These are phyloP conservation scores for Sorex maritimensis DNA, from an alignment of 2,797 vertebrate genomes.

Conservation along the genomic window DNA sequence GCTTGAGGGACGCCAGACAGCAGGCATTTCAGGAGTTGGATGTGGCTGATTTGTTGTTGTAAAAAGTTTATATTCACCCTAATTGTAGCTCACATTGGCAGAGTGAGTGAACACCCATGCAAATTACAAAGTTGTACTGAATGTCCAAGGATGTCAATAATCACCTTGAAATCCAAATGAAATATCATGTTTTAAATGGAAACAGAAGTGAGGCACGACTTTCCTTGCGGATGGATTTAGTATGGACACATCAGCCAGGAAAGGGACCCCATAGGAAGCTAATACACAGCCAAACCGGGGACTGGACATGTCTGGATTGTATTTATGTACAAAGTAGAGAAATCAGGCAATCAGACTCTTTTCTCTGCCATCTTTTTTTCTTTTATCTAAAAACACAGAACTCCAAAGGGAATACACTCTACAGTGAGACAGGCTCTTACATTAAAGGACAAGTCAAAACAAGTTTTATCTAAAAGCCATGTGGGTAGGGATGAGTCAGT, in stretches of 20 bases:
- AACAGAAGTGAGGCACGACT: slow-evolving; percentile 55
- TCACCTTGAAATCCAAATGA: slow-evolving; percentile 77
- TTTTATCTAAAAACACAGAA: slow-evolving; percentile 37
- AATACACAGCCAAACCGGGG: slow-evolving; percentile 17
- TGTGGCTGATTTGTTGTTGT: background rate
- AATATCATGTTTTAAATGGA: slow-evolving; percentile 43
- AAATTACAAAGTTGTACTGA: slow-evolving; percentile 49
- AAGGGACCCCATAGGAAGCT: slow-evolving; percentile 40
- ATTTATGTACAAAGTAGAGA: background rate
- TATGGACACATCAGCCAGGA: slow-evolving; percentile 51
- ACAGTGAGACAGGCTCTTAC: background rate
- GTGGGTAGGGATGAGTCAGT: slow-evolving; percentile 61
- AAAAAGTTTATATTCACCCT: slow-evolving; percentile 70
- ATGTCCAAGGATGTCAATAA: slow-evolving; percentile 24
- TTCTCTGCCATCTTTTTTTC: background rate
- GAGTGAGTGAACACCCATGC: slow-evolving; percentile 35
- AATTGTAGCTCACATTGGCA: slow-evolving; percentile 47
- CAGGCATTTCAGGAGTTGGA: background rate
- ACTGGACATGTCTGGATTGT: rapidly evolving
- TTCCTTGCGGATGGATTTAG: slow-evolving; percentile 74
- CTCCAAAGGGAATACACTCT: background rate
- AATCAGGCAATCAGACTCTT: slow-evolving; percentile 26
- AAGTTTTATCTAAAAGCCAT: slow-evolving; percentile 63
- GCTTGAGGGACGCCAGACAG: background rate
- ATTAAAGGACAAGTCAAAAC: slow-evolving; percentile 29